Base-by-base conservation (phyloP, 2,797 vertebrate genomes). In the Eulemur mongoz region DNA sequence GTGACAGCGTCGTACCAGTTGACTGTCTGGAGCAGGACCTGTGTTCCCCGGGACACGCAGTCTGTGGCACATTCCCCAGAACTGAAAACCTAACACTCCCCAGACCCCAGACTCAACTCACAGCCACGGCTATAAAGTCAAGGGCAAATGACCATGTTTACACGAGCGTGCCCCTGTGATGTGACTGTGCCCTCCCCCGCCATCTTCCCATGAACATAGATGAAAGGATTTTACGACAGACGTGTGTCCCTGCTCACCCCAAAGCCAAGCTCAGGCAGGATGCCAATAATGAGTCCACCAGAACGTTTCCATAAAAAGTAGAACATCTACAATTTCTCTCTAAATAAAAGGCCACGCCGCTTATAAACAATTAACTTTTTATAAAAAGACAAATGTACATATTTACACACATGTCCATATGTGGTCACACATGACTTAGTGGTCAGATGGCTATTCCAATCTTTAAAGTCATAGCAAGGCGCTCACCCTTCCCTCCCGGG, bases 331-430 rank as follows among this genome's bases (percentile, higher is more conserved):
- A 54, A 79, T 43, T 65, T 73, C 50, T 59, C 52, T 85, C 69
- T 91, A 95, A 97, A 91, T 63, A 93, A 97, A 95, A 94, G 78
- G 76, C 35, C 96, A 97, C 76, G 80, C 57, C 38, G 38, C 50
- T 91, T 85, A 84, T 89, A 97, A 97, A 98, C 95, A 97, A 96
- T 97, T 79, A 48, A 81, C 72, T 65, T 98, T 97, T 98, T 98
- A 98, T 97, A 97, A 98, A 98, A 98, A 97, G 93, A 95, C 18
- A 94, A 96, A 94, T 97, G 69, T 97, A 97, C 96, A 97, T 97
- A 98, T 98, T 96, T 98, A 98, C 96, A 98, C 15, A 84, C 50
- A 84, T 20, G 5, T 96, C 69, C 32, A 54, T 59, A 54, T 43
- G 57, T 50, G 40, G 79, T 96, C 94, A 97, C 38, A 90, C 27